Evolutionary conservation across 2,797 vertebrate species (phyloP).

Genomic region (Dendrocincla fuliginosa): DNA sequence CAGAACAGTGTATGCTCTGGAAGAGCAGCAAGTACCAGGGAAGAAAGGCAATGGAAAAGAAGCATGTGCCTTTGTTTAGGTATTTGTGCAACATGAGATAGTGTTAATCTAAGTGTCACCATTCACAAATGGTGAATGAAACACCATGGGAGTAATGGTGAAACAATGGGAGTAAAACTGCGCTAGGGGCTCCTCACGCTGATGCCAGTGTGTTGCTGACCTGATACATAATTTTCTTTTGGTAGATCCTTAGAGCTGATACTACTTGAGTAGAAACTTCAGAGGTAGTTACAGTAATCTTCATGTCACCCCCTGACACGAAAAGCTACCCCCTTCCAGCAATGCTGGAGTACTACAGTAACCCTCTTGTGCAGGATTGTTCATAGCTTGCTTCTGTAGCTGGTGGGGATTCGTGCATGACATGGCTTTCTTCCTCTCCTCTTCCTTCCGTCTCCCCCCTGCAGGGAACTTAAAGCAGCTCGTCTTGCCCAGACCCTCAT

Average conservation of each 20-base stretch:
- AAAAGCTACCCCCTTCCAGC: background rate
- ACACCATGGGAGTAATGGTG: background rate
- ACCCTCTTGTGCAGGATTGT: background rate
- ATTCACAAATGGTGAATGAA: background rate
- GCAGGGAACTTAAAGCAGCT: conserved; percentile 88
- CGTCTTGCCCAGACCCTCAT: conserved; percentile 79
- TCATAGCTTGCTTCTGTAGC: background rate
- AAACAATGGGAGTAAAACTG: background rate
- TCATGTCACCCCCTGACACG: background rate
- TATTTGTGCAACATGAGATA: background rate
- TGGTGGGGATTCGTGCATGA: background rate
- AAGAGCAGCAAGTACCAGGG: background rate
- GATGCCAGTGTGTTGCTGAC: background rate
- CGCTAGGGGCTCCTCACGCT: background rate
- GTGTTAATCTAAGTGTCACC: background rate
- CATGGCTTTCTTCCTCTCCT: background rate
- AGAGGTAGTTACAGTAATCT: background rate
- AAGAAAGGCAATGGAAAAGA: background rate
- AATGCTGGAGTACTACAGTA: background rate
- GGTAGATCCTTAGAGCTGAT: background rate
- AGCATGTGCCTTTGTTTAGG: background rate
- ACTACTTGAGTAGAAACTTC: background rate
- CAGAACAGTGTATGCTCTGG: background rate
- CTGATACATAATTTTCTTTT: background rate
- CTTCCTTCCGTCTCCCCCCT: background rate